These are phyloP conservation scores for Fratercula arctica DNA, from an alignment of 2,797 vertebrate genomes.

Conservation along the genomic window DNA sequence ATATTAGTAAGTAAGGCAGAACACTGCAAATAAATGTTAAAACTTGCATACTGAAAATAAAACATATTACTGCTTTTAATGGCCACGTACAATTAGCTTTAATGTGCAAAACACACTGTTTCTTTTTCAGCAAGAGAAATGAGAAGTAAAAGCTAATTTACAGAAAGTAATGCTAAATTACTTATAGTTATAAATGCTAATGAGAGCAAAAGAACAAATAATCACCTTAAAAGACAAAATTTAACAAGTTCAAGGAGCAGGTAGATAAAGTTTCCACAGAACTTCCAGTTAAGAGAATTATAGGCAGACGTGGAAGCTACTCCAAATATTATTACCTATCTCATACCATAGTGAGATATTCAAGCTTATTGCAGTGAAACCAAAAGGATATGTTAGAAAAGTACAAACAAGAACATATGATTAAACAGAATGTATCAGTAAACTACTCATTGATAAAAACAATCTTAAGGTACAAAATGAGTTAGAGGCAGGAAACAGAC, in stretches of 20 bases:
- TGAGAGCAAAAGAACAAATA: neutral
- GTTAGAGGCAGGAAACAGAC: neutral
- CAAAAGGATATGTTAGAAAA: neutral
- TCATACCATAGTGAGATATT: neutral
- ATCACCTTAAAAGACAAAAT: neutral
- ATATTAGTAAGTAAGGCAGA: neutral
- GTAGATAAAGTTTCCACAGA: neutral
- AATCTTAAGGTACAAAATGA: neutral
- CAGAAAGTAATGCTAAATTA: neutral
- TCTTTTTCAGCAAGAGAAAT: neutral
- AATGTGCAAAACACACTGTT: fast-evolving
- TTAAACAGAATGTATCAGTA: neutral
- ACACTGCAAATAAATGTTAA: neutral
- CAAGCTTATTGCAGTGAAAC: neutral
- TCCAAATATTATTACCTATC: neutral
- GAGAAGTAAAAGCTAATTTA: neutral
- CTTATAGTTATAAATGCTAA: neutral
- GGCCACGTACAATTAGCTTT: neutral
- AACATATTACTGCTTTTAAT: neutral
- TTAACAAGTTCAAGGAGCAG: neutral
- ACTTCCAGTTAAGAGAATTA: neutral
- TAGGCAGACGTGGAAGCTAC: neutral
- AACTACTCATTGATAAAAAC: neutral
- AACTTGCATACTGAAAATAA: neutral
- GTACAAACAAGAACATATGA: neutral